phyloP scores from a whole-genome alignment of 2,797 vertebrate genomes.

The Psittacula echo region DNA sequence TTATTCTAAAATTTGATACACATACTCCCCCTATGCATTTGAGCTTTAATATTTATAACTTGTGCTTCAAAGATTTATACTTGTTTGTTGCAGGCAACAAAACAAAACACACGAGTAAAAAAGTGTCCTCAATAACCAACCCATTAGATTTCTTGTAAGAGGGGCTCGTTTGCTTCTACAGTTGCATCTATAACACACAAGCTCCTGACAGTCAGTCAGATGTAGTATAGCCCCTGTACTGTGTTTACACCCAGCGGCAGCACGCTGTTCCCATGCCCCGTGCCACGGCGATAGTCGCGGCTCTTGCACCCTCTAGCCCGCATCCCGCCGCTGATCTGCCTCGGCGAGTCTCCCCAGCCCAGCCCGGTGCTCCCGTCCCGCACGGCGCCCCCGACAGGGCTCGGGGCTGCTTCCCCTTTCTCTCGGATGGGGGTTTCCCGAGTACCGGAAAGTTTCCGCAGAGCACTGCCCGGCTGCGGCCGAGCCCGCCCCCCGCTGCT shows the following conservation, averaged over 20 bases:
- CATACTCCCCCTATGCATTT: neutral
- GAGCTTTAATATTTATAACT: constrained; percentile 24
- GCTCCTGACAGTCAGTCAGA: rapidly evolving
- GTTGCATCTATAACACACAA: rapidly evolving
- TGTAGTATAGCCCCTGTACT: neutral
- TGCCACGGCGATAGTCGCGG: neutral
- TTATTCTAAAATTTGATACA: neutral
- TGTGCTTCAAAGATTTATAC: neutral
- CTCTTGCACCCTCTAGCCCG: neutral
- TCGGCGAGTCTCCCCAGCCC: too few relatives aligned
- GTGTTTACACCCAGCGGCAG: neutral
- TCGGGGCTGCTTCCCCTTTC: neutral
- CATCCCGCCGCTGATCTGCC: neutral
- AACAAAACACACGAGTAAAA: neutral
- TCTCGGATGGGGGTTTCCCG: neutral
- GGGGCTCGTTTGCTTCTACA: neutral
- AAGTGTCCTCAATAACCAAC: neutral
- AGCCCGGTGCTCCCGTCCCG: too few relatives aligned
- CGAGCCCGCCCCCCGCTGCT: neutral
- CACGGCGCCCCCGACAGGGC: neutral
- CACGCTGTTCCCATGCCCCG: neutral
- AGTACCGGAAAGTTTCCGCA: neutral
- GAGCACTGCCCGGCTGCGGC: neutral
- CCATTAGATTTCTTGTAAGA: neutral
- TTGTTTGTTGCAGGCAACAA: neutral